These are phyloP conservation scores for Melangyna quadrimaculata DNA, from an alignment of 2,888 invertebrate genomes.

Conservation along the genomic window DNA sequence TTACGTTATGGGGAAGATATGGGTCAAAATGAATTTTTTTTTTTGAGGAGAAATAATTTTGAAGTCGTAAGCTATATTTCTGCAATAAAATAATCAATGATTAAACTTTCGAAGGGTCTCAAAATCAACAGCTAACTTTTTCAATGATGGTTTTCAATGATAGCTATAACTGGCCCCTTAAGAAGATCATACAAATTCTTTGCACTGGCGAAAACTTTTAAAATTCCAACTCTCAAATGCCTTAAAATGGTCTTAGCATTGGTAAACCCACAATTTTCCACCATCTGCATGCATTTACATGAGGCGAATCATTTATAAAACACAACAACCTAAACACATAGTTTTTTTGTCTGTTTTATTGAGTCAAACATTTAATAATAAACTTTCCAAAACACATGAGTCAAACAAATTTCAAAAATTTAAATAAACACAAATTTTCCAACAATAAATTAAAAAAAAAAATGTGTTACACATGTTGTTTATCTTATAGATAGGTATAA, in stretches of 20 bases:
- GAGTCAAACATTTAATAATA: conserved; percentile 32
- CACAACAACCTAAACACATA: not conserved
- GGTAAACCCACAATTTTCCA: not conserved
- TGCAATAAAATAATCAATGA: too few species aligned
- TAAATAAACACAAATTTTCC: conserved; percentile 15
- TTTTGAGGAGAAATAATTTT: too few species aligned
- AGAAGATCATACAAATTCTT: too few species aligned
- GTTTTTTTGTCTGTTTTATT: not conserved
- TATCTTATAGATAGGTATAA: not conserved
- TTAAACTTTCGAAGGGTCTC: too few species aligned
- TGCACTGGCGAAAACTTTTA: not conserved
- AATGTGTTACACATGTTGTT: conserved; percentile 42
- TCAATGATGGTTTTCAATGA: too few species aligned
- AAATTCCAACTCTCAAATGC: not conserved
- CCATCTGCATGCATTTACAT: not conserved
- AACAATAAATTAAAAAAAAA: conserved; percentile 2
- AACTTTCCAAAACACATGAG: conserved; percentile 52
- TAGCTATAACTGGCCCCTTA: too few species aligned
- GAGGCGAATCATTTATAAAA: not conserved
- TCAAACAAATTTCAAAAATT: conserved; percentile 24
- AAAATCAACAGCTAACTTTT: too few species aligned
- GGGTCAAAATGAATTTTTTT: too few species aligned
- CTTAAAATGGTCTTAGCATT: not conserved
- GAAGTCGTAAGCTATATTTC: too few species aligned
- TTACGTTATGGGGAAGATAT: too few species aligned